A percentile compares a stretch with the other conserved stretches of the same genome.
These are phyloP conservation scores for Eurystomus gularis DNA, from an alignment of 2,113 vertebrate genomes.

Conservation along the genomic window DNA sequence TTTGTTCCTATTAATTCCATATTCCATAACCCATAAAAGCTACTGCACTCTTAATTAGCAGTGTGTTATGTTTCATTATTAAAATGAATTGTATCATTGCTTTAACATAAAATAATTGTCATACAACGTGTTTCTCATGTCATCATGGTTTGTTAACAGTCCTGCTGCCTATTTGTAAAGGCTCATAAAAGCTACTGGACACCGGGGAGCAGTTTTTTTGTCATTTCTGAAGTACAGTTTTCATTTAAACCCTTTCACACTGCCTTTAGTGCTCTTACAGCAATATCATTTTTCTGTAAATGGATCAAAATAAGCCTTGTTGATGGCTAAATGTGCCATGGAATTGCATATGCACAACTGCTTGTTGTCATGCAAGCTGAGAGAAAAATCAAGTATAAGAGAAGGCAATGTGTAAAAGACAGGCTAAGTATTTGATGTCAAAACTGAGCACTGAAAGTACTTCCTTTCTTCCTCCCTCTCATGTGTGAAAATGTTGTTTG, in stretches of 20 bases:
- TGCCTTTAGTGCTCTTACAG: slow-evolving; percentile 1
- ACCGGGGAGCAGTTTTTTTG: neutral
- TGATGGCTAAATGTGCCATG: neutral
- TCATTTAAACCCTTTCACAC: slow-evolving; percentile 7
- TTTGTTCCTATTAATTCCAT: neutral
- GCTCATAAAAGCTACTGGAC: slow-evolving; percentile 25
- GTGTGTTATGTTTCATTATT: slow-evolving; percentile 23
- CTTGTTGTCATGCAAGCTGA: neutral
- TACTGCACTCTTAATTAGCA: neutral
- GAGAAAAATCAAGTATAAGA: neutral
- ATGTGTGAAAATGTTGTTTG: neutral
- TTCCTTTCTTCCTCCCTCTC: neutral
- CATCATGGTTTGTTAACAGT: neutral
- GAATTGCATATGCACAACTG: neutral
- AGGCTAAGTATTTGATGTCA: neutral
- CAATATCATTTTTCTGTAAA: slow-evolving; percentile 23
- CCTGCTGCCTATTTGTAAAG: neutral
- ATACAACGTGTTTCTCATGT: neutral
- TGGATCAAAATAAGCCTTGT: slow-evolving; percentile 25
- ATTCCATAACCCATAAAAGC: neutral
- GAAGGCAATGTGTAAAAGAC: neutral
- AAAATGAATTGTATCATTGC: neutral
- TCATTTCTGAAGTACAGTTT: slow-evolving; percentile 29
- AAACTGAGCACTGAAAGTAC: neutral
- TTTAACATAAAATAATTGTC: slow-evolving; percentile 2